Base-by-base conservation (phyloP, 2,113 vertebrate genomes). In the Echinops telfairi region DNA sequence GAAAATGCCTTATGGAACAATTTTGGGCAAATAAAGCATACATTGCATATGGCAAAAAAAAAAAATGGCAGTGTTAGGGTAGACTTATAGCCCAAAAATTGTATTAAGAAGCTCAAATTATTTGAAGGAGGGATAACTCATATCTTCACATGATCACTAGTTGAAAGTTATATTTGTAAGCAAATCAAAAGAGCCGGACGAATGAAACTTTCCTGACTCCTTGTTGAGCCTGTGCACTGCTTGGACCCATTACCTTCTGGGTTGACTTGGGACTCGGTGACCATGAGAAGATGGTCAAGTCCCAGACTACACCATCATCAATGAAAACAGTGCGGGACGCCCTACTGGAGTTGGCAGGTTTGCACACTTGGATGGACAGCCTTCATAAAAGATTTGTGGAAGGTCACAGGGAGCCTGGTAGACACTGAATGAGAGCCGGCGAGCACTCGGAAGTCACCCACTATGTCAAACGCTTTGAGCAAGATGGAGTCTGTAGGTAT, bases 161-260 rank as follows among this genome's bases (percentile, higher is more conserved):
- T 84, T 53, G 11, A 70, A 88, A 95, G 94, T 95, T 91, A 19
- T 27, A 92, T 85, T 83, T 95, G 53, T 81, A 83, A 90, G 88
- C 0, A 62, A 94, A 90, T 89, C 62, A 87, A 33, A 33, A 62
- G 76, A 0, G 70, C 71, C 75, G 1, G n/a, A 93, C 94, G 29
- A 58, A 85, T 92, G 33, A 86, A 95, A 66, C 86, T 90, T 80
- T 53, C 38, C n/a, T 80, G 62, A 31, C 25, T 81, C 68, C 15
- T 83, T 76, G 60, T 70, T 90, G 29, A 94, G 25, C 29, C 58
- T 71, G 58, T 85, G 31, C 66, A 31, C 29, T 70, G 64, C 9
- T 31, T 31, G 6, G 81, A 79, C 43, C 31, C 84, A 3, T 79
- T 83, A 31, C n/a, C 57, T 64, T 40, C 31, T 62, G 86, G 43